Evolutionary conservation across 2,888 invertebrate genomes (phyloP).

Genomic region (Hyposoter didymator): DNA sequence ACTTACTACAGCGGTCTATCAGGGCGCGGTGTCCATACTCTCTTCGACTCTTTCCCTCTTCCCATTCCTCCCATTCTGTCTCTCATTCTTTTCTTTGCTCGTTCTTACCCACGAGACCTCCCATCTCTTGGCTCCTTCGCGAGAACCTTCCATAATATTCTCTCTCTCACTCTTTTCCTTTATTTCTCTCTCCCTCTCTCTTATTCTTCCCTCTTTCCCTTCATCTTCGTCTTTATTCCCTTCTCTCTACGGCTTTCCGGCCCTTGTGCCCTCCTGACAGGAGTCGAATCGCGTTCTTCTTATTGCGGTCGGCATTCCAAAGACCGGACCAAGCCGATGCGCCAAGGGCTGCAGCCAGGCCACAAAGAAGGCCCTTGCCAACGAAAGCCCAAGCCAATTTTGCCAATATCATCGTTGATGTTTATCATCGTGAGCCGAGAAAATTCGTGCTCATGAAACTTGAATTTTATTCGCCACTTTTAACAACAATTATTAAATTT

Average conservation of each 20-base stretch:
- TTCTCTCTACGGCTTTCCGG: constrained; percentile 44
- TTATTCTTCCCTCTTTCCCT: background rate
- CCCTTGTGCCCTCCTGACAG: constrained; percentile 65
- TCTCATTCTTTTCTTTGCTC: constrained; percentile 57
- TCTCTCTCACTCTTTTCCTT: constrained; percentile 46
- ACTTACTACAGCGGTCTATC: constrained; percentile 58
- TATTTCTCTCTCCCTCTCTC: background rate
- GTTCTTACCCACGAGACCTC: constrained; percentile 46
- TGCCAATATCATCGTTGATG: constrained; percentile 25
- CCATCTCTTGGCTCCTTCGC: constrained; percentile 45
- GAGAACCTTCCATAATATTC: constrained; percentile 39
- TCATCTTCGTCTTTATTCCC: constrained; percentile 34
- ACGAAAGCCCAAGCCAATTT: constrained; percentile 47
- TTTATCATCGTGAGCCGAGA: background rate
- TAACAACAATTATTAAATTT: background rate
- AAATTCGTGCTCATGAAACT: constrained; percentile 1
- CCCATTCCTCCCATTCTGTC: constrained; percentile 35
- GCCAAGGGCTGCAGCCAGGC: constrained; percentile 29
- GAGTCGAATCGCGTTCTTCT: constrained; percentile 70
- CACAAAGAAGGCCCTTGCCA: constrained; percentile 25
- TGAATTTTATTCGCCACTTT: constrained; percentile 36
- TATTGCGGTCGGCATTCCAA: constrained; percentile 78
- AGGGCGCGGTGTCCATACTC: constrained; percentile 30
- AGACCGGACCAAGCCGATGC: constrained; percentile 73
- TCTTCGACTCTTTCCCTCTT: constrained; percentile 25